Evolutionary conservation across 2,888 invertebrate species (phyloP).

Genomic region (Zaprionus bogoriensis): DNA sequence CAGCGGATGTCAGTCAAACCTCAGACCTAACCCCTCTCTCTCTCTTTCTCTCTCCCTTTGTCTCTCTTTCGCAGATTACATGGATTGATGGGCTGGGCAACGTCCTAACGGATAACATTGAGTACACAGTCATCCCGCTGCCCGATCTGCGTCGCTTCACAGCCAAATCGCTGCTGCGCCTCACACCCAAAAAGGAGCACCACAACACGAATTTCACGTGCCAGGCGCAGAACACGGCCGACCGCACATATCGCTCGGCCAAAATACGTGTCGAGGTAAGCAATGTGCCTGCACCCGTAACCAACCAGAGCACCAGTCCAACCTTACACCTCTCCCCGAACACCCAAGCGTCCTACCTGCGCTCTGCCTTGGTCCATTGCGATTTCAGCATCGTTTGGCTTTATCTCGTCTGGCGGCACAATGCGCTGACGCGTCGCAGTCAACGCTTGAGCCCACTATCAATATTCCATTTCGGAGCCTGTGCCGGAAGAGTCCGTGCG

Average conservation of each 20-base stretch:
- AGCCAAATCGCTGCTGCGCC: conserved; percentile 91
- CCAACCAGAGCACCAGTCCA: not conserved
- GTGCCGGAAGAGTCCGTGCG: not conserved
- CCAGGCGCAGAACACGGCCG: conserved; percentile 95
- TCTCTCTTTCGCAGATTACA: conserved; percentile 87
- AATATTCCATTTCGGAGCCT: conserved; percentile 45
- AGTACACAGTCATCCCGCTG: conserved; percentile 89
- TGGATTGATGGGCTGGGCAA: conserved; percentile 96
- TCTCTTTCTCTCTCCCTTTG: not conserved
- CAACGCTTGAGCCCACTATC: conserved; percentile 63
- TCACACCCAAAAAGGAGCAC: conserved; percentile 93
- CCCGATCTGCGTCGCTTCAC: conserved; percentile 92
- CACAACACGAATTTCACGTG: conserved; percentile 96
- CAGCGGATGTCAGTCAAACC: conserved; percentile 25
- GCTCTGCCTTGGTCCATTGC: conserved; percentile 24
- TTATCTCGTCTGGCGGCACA: conserved; percentile 45
- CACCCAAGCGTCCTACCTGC: too few relatives aligned
- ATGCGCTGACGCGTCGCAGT: conserved; percentile 57
- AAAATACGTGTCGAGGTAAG: conserved; percentile 91
- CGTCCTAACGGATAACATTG: conserved; percentile 91
- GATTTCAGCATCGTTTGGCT: conserved; percentile 24
- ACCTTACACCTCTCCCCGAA: not conserved
- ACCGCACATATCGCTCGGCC: conserved; percentile 91
- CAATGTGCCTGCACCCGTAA: not conserved
- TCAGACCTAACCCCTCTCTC: conserved; percentile 3